Percentiles rank a stretch among this genome's conserved stretches.
These are phyloP conservation scores for Cephalopterus ornatus DNA, from an alignment of 2,113 vertebrate genomes.

Conservation along the genomic window DNA sequence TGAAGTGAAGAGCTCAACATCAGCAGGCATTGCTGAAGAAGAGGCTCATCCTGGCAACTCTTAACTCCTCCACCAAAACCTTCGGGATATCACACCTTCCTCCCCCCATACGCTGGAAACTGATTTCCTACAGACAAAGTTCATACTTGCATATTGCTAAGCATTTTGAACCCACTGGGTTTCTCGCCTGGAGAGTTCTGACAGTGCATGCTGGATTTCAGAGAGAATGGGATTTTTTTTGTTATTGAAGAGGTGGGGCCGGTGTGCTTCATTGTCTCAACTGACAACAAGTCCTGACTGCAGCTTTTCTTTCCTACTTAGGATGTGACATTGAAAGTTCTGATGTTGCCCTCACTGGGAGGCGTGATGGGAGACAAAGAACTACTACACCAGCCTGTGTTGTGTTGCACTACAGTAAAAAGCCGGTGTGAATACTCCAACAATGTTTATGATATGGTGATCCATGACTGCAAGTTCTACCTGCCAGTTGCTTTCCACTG, in stretches of 20 bases:
- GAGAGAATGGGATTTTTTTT: background rate
- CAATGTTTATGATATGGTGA: background rate
- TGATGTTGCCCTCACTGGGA: background rate
- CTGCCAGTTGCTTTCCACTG: background rate
- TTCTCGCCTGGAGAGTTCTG: constrained; percentile 1
- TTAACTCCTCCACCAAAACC: background rate
- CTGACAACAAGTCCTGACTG: constrained; percentile 41
- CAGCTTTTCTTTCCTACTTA: constrained; percentile 21
- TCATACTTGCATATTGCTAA: constrained; percentile 10
- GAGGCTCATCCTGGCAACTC: background rate
- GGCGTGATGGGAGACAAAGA: background rate
- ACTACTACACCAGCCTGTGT: background rate
- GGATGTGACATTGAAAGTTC: background rate
- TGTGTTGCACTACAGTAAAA: background rate
- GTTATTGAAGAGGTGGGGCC: background rate
- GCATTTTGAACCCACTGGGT: background rate
- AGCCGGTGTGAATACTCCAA: background rate
- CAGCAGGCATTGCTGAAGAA: constrained; percentile 10
- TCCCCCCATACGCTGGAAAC: background rate
- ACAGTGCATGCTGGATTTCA: background rate
- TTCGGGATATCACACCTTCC: background rate
- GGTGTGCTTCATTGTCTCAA: background rate
- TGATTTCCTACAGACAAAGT: background rate
- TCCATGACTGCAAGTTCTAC: constrained; percentile 26
- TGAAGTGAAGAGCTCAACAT: background rate